Conservation (phyloP, 2,113 vertebrate species). For the Nymphicus hollandicus region DNA sequence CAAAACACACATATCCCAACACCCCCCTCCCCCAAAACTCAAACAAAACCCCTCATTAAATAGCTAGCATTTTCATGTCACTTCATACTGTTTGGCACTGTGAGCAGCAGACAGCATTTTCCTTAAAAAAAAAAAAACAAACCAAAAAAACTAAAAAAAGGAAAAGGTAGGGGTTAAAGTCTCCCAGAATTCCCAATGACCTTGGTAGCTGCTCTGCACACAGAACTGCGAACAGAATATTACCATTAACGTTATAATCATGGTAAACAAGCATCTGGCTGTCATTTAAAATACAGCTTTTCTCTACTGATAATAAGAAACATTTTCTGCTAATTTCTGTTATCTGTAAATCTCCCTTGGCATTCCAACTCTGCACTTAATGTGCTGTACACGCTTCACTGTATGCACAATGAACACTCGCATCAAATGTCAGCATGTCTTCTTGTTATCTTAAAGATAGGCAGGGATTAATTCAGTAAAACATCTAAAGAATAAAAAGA, state of each 20-base stretch:
- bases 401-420: neutral
- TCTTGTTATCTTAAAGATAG: neutral
- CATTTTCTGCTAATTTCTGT: constrained; percentile 48
- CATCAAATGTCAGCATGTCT: constrained; percentile 9
- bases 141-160: too few species aligned
- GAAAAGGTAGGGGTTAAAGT: neutral
- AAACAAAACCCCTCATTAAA: neutral
- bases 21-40: neutral
- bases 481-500: neutral
- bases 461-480: neutral
- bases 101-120: neutral
- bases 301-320: constrained; percentile 11
- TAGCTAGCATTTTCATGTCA: neutral
- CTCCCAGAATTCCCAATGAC: neutral
- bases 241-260: neutral
- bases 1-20: neutral
- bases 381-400: neutral
- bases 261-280: constrained; percentile 52
- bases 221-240: neutral
- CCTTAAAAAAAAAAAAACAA: neutral
- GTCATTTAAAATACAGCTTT: constrained; percentile 22
- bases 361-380: neutral
- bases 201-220: neutral
- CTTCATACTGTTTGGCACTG: neutral
- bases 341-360: constrained; percentile 50